Evolutionary conservation across 2,797 vertebrate genomes (phyloP).

Genomic region (Neomorphus geoffroyi): DNA sequence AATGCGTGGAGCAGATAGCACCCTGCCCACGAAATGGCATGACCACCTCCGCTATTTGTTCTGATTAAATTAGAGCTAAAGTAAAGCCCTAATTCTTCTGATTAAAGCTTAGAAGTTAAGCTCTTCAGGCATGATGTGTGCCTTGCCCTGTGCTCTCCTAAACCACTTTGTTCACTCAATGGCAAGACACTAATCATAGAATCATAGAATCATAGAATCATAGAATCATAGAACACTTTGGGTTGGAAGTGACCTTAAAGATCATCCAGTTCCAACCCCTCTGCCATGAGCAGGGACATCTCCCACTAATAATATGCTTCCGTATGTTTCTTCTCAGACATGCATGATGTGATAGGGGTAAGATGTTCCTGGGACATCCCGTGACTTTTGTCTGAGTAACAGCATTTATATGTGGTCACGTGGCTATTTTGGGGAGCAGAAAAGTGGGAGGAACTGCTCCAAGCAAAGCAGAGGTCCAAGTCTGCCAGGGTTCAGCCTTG

Average conservation of each 20-base stretch:
- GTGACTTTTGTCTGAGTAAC: neutral
- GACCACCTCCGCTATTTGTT: neutral
- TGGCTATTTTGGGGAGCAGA: neutral
- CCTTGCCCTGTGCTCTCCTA: constrained; percentile 37
- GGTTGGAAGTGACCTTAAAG: no score
- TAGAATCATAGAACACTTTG: no score
- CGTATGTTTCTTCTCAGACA: neutral
- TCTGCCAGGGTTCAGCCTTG: neutral
- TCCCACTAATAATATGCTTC: neutral
- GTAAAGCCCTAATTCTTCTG: constrained; percentile 66
- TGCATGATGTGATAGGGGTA: rapidly evolving
- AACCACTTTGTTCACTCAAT: constrained; percentile 22
- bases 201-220: no score
- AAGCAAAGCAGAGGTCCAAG: neutral
- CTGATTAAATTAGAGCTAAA: constrained; percentile 57
- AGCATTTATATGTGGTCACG: neutral
- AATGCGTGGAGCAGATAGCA: neutral
- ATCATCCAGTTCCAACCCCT: no score
- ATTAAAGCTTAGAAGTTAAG: constrained; percentile 67
- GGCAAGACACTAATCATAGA: neutral
- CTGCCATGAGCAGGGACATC: no score
- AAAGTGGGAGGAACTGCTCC: neutral
- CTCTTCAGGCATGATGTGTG: constrained; percentile 7
- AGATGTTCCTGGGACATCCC: neutral
- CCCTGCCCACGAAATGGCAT: constrained; percentile 3